These are phyloP conservation scores for Drosophila mimetica DNA, from an alignment of 2,888 invertebrate species.

Conservation along the genomic window DNA sequence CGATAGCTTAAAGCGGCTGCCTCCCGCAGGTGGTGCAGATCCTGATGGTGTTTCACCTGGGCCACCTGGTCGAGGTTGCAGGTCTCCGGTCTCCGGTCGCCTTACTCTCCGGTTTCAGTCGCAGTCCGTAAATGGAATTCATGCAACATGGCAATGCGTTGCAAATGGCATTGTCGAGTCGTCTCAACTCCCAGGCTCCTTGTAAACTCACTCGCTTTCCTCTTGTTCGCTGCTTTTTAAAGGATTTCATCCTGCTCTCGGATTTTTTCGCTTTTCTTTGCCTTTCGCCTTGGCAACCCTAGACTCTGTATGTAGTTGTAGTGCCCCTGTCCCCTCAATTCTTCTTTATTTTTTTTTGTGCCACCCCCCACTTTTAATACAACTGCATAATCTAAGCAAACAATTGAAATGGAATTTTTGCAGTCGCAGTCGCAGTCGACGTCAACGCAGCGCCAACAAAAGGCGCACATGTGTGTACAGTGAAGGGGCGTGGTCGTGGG, in stretches of 20 bases:
- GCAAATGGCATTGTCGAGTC: constrained; percentile 54
- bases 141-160: constrained; percentile 55
- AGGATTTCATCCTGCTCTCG: constrained; percentile 24
- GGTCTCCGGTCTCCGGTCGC: constrained; percentile 15
- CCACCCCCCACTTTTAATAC: constrained; percentile 61
- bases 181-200: constrained; percentile 51
- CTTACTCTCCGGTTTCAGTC: constrained; percentile 28
- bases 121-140: constrained; percentile 51
- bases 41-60: constrained; percentile 15
- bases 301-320: constrained; percentile 35
- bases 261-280: constrained; percentile 27
- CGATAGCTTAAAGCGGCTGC: constrained; percentile 26
- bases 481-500: constrained; percentile 36
- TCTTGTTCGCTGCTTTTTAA: constrained; percentile 47
- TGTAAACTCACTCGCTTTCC: constrained; percentile 45
- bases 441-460: constrained; percentile 56
- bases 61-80: constrained; percentile 23
- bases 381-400: constrained; percentile 82
- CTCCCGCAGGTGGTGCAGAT: constrained; percentile 10
- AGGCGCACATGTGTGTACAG: constrained; percentile 44
- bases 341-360: constrained; percentile 27
- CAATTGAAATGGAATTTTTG: constrained; percentile 81
- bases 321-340: constrained; percentile 19
- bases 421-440: constrained; percentile 42
- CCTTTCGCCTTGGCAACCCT: constrained; percentile 36